Percentiles rank a stretch among this genome's conserved stretches.
phyloP scores from a whole-genome alignment of 2,797 vertebrate species.

The Bovichtus variegatus region DNA sequence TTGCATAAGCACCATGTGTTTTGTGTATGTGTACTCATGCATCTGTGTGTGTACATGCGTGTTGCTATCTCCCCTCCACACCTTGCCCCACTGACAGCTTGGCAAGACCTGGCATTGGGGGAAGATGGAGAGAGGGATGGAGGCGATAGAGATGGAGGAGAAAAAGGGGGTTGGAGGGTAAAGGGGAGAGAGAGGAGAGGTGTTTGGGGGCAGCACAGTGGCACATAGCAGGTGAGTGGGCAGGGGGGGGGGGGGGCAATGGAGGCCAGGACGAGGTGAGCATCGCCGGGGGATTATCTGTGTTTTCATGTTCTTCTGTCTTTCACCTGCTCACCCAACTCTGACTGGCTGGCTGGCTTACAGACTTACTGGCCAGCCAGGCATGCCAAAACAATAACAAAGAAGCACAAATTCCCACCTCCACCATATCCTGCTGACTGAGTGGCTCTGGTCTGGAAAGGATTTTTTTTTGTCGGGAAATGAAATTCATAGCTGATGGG shows the following conservation, averaged over 20 bases:
- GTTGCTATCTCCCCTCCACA: conserved; percentile 83
- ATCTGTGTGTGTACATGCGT: conserved; percentile 57
- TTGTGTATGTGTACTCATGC: conserved; percentile 66
- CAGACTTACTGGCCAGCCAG: conserved; percentile 56
- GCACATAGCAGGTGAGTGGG: conserved; percentile 70
- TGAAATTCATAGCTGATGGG: not conserved
- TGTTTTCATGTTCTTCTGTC: conserved; percentile 83
- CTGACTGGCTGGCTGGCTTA: conserved; percentile 69
- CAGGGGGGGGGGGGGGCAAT: conserved; percentile 55
- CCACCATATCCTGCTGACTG: conserved; percentile 38
- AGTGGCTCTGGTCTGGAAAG: not conserved
- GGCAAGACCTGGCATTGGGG: conserved; percentile 67
- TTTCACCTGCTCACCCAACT: conserved; percentile 83
- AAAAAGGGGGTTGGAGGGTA: conserved; percentile 76
- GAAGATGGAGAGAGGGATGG: conserved; percentile 49
- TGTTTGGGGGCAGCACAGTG: conserved; percentile 57
- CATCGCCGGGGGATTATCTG: conserved; percentile 75
- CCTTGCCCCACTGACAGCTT: conserved; percentile 84
- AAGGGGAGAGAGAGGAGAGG: conserved; percentile 75
- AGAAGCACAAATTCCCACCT: conserved; percentile 48
- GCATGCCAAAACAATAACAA: conserved; percentile 69
- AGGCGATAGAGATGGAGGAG: conserved; percentile 45
- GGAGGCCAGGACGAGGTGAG: conserved; percentile 69
- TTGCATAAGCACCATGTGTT: conserved; percentile 68
- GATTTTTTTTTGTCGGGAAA: not conserved